Evolutionary conservation across 2,797 vertebrate genomes (phyloP), one percentile per base, ranked within the genome.

Genomic region (Gymnothorax javanicus): DNA sequence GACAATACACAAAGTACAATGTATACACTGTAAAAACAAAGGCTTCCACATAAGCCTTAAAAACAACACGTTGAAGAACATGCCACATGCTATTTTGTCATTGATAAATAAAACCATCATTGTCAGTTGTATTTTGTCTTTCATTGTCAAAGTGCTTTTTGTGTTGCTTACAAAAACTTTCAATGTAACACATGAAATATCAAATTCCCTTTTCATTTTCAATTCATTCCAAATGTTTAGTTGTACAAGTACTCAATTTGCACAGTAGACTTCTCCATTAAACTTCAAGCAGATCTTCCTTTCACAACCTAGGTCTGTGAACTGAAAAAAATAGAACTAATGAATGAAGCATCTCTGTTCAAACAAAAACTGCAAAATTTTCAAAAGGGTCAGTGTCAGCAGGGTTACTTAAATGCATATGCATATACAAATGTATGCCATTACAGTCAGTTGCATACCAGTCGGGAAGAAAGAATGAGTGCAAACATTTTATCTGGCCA

Each of bases 121-220:
- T 81, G 77, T 56, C 77, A 81, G 77, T 81, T 81, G 6, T 23
- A 81, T 56, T 81, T 56, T 81, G 73, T 81, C 20, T 54, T 54
- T 54, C 52, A 11, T n/a, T 54, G 52, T 56, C 23, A 17, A 81
- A 81, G 50, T 81, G 77, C 52, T 81, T 81, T 56, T 56, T 52
- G 15, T 17, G 15, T 56, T 81, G 4, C 11, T 81, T 56, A 81
- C 56, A 81, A 81, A 52, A 81, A 23, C 23, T 81, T 7, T 20
- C 4, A 54, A 8, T 75, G 25, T 75, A 8, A 4, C 54, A 17
- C 20, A 81, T 3, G 33, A 56, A 56, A 7, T 56, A 81, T n/a
- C n/a, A 81, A 52, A 9, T 50, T 81, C 77, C 77, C 77, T 81
- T 81, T 81, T 81, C 7, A 81, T 81, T 81, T 54, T 9, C 52